A percentile compares a stretch with the other conserved stretches of the same genome.
phyloP scores from a whole-genome alignment of 2,113 vertebrate species.

The Aspiorhynchus laticeps region DNA sequence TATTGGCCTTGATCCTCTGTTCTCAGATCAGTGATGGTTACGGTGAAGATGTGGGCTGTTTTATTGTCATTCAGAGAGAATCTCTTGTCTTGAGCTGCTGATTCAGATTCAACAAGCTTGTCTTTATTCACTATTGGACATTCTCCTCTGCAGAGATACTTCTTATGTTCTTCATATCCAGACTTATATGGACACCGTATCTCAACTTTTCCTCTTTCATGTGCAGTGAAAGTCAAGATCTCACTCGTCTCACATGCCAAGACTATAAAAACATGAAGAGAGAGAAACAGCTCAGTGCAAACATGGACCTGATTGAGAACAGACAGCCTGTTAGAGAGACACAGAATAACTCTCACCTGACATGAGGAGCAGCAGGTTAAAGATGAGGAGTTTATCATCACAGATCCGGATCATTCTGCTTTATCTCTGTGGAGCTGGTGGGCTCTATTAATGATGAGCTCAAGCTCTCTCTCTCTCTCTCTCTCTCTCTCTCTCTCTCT shows the following conservation, averaged over 20 bases:
- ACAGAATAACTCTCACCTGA: slow-evolving; percentile 20
- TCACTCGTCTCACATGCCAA: neutral
- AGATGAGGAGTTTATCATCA: neutral
- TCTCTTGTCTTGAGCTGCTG: neutral
- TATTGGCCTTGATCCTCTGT: neutral
- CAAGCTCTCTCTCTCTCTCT: neutral
- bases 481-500: no score
- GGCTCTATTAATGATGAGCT: neutral
- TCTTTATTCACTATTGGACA: neutral
- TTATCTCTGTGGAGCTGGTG: neutral
- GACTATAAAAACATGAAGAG: neutral
- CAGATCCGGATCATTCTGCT: neutral
- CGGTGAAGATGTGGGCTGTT: neutral
- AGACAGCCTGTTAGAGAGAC: neutral
- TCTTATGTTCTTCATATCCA: neutral
- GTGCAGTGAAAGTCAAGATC: neutral
- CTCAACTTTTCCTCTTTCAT: neutral
- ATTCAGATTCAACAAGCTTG: neutral
- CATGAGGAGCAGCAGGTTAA: neutral
- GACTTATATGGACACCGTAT: slow-evolving; percentile 1
- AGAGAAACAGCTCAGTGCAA: neutral
- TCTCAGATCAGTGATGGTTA: slow-evolving; percentile 18
- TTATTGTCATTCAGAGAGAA: neutral
- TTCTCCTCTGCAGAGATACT: slow-evolving; percentile 16
- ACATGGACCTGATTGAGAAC: slow-evolving; percentile 14